Percentiles rank a stretch among this genome's conserved stretches.
These are phyloP conservation scores for Catostylus mosaicus DNA, from an alignment of 30 jellyfish, hydroid and myxozoan genomes.

Conservation along the genomic window DNA sequence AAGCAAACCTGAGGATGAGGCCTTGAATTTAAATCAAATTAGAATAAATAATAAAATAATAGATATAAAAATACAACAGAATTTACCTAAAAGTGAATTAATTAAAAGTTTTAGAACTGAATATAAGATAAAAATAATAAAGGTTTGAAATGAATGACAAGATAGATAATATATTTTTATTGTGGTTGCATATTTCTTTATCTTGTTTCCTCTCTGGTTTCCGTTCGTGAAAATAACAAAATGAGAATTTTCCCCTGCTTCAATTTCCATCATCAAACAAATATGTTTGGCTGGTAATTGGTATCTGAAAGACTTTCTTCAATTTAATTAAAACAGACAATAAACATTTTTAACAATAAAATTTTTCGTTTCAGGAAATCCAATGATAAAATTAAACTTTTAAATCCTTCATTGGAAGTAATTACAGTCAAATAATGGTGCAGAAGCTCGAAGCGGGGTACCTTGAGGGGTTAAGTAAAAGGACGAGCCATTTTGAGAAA, in stretches of 20 bases:
- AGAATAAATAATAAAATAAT: neutral
- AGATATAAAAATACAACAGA: neutral
- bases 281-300: neutral
- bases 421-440: too few species aligned
- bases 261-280: neutral
- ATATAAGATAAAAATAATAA: neutral
- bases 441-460: too few species aligned
- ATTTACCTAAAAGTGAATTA: neutral
- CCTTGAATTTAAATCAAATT: too few species aligned
- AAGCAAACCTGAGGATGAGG: too few species aligned
- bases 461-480: too few species aligned
- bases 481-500: too few species aligned
- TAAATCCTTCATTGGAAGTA: too few species aligned
- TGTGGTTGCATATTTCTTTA: slow-evolving; percentile 3
- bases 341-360: neutral
- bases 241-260: neutral
- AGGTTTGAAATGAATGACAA: neutral
- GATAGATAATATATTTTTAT: neutral
- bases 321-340: neutral
- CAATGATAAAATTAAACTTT: neutral
- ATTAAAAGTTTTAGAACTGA: neutral
- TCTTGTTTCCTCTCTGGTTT: neutral
- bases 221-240: neutral
- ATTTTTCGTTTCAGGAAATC: neutral
- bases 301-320: neutral